Percentiles rank a stretch among this genome's conserved stretches.
Conservation (phyloP, 2,113 vertebrate genomes). For the Chaetura pelagica region DNA sequence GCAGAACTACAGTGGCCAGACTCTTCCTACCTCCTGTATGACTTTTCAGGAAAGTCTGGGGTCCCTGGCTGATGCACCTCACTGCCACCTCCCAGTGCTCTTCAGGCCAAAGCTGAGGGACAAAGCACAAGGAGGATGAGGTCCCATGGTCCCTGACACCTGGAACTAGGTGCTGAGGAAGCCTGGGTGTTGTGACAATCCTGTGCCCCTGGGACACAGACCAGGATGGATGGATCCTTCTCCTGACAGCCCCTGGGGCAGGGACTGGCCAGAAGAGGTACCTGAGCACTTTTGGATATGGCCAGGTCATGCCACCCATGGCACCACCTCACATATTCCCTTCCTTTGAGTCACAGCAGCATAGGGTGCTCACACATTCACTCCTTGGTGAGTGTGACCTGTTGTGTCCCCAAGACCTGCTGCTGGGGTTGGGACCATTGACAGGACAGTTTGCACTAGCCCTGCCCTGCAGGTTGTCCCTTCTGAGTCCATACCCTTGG, state of each 20-base stretch:
- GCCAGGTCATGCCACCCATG: neutral
- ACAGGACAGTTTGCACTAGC: neutral
- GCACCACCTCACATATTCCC: neutral
- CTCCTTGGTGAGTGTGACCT: neutral
- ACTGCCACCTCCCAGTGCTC: neutral
- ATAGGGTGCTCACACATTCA: fast-evolving
- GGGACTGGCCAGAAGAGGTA: neutral
- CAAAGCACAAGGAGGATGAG: neutral
- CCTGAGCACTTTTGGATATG: neutral
- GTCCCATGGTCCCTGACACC: neutral
- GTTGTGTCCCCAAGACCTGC: fast-evolving
- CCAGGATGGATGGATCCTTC: neutral
- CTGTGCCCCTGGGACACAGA: too few species aligned
- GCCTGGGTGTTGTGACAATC: neutral
- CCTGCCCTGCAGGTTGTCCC: neutral
- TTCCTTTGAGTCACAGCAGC: neutral
- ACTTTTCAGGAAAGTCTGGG: neutral
- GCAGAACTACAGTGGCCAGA: neutral
- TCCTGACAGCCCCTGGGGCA: neutral
- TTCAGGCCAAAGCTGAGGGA: neutral
- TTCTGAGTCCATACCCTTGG: neutral
- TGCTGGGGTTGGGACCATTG: neutral
- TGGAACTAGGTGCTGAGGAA: neutral
- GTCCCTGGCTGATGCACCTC: neutral
- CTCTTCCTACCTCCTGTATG: neutral